phyloP scores from a whole-genome alignment of 2,113 vertebrate species.

The Butorides virescens region DNA sequence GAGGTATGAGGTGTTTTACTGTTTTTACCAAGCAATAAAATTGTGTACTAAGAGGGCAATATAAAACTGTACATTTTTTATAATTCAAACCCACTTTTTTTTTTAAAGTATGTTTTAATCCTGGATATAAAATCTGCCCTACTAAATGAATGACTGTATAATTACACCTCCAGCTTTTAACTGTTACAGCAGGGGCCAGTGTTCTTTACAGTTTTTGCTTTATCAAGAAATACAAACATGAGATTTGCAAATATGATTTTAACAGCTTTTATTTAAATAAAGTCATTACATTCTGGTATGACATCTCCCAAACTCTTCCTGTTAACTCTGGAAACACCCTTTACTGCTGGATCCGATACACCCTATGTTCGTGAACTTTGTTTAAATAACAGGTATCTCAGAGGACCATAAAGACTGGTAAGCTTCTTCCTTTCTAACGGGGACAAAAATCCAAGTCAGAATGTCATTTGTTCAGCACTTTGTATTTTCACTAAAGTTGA shows the following conservation, averaged over 20 bases:
- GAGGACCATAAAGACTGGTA: background rate
- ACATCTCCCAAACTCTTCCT: background rate
- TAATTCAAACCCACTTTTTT: background rate
- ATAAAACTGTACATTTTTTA: background rate
- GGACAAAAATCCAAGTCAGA: background rate
- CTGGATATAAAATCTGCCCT: background rate
- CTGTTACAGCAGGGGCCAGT: background rate
- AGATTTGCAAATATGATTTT: constrained; percentile 20
- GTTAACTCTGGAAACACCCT: background rate
- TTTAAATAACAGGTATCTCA: background rate
- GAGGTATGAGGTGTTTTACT: constrained; percentile 14
- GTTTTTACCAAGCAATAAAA: constrained; percentile 16
- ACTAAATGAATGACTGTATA: background rate
- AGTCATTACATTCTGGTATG: background rate
- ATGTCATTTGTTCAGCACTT: background rate
- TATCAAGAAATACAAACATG: background rate
- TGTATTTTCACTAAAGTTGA: background rate
- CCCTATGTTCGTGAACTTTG: background rate
- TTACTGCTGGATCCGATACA: background rate
- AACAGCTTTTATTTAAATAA: constrained; percentile 45
- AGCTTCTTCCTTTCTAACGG: background rate
- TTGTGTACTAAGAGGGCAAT: background rate
- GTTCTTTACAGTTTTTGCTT: background rate
- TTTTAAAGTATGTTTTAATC: background rate
- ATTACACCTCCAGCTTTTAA: background rate